phyloP scores from a whole-genome alignment of 2,113 vertebrate genomes.

The Fregata magnificens region DNA sequence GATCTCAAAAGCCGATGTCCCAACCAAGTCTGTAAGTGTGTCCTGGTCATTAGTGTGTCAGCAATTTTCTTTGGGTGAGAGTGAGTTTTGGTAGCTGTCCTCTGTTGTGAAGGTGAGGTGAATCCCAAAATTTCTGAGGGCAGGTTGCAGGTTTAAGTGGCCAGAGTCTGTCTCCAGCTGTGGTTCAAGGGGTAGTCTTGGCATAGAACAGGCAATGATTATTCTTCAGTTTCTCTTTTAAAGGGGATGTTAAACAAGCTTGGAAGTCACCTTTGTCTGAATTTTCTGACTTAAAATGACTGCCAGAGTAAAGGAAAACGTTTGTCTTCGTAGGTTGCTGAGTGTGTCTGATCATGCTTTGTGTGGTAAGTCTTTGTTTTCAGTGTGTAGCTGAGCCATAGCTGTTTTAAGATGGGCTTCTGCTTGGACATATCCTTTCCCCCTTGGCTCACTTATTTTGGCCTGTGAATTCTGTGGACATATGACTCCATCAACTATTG shows the following conservation, averaged over 20 bases:
- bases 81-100: background rate
- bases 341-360: background rate
- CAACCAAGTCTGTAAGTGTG: background rate
- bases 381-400: background rate
- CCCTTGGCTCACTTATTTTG: background rate
- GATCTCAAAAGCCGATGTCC: background rate
- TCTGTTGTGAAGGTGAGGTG: background rate
- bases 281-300: background rate
- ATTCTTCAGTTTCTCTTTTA: background rate
- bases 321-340: background rate
- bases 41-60: background rate
- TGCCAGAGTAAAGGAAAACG: background rate
- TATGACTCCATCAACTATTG: accelerated
- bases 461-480: background rate
- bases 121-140: background rate
- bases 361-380: background rate
- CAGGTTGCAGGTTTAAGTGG: background rate
- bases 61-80: background rate
- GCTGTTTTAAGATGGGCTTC: background rate
- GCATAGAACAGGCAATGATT: background rate
- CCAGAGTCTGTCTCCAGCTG: background rate
- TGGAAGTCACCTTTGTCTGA: background rate
- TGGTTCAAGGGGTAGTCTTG: background rate
- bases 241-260: background rate
- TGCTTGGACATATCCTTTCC: background rate